phyloP scores from a whole-genome alignment of 2,888 invertebrate species.

The Ectemnius cavifrons region DNA sequence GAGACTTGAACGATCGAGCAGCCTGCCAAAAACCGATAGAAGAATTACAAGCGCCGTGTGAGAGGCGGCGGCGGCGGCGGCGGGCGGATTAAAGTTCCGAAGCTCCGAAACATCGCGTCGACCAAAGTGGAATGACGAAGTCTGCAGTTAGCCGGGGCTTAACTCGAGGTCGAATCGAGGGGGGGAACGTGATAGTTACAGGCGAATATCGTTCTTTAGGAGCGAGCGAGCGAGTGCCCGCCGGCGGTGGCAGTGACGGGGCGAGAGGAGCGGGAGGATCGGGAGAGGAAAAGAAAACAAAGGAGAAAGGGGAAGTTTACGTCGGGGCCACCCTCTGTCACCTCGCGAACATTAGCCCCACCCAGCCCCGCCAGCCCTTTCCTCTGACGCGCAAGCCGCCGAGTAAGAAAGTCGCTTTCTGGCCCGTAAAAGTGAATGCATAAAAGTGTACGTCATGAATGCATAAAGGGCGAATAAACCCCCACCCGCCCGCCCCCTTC shows the following conservation, averaged over 20 bases:
- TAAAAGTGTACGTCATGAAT: constrained; percentile 65
- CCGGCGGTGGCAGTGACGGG: background rate
- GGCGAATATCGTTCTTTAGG: background rate
- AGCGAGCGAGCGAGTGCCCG: background rate
- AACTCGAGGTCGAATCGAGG: background rate
- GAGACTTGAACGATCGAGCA: too few species aligned
- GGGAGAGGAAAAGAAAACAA: constrained; percentile 20
- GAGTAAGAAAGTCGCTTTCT: constrained; percentile 53
- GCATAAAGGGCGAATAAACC: constrained; percentile 63
- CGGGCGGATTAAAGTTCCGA: too few species aligned
- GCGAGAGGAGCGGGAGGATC: background rate
- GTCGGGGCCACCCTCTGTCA: constrained; percentile 17
- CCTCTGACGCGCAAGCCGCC: constrained; percentile 11
- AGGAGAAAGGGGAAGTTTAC: constrained; percentile 32
- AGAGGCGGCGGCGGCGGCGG: too few species aligned
- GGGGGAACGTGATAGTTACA: background rate
- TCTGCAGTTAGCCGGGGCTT: background rate
- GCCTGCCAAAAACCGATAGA: too few species aligned
- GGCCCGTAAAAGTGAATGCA: constrained; percentile 65
- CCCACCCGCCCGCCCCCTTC: constrained; percentile 10
- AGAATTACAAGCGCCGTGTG: too few species aligned
- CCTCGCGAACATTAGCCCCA: background rate
- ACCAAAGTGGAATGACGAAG: constrained; percentile 21
- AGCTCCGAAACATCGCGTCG: background rate
- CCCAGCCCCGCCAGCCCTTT: background rate